Conservation (phyloP, 2,797 vertebrate species). For the Sebastes minor region DNA sequence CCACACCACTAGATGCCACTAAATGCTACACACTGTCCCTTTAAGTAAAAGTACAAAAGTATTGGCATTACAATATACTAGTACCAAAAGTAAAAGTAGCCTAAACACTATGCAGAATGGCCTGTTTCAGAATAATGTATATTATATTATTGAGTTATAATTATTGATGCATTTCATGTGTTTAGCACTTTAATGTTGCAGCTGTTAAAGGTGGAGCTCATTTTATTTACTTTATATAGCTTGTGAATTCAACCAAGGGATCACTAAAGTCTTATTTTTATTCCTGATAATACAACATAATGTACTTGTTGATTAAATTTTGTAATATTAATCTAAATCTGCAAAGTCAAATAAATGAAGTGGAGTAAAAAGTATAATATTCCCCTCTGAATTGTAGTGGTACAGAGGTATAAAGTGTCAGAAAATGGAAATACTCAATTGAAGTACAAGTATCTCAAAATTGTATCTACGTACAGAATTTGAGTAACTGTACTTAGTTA, state of each 20-base stretch:
- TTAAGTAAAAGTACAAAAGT: not conserved
- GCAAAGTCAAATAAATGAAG: not conserved
- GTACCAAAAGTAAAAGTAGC: not conserved
- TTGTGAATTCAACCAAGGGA: not conserved
- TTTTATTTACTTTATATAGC: not conserved
- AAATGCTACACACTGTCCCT: no score
- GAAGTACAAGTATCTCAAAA: not conserved
- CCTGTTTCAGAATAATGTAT: not conserved
- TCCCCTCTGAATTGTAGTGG: not conserved
- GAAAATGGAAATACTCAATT: not conserved
- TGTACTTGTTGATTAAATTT: not conserved
- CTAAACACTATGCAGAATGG: not conserved
- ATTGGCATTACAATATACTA: not conserved
- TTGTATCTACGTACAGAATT: not conserved
- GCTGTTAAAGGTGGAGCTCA: not conserved
- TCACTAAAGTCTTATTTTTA: not conserved
- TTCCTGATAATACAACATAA: not conserved
- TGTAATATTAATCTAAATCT: not conserved
- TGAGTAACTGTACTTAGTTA: not conserved
- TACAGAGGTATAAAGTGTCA: not conserved
- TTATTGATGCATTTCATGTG: not conserved
- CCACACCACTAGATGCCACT: no score
- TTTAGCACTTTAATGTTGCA: not conserved
- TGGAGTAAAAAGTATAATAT: not conserved
- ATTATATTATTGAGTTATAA: not conserved